A percentile compares a stretch with the other conserved stretches of the same genome.
phyloP scores from a whole-genome alignment of 2,797 vertebrate species.

The Aplochiton taeniatus region DNA sequence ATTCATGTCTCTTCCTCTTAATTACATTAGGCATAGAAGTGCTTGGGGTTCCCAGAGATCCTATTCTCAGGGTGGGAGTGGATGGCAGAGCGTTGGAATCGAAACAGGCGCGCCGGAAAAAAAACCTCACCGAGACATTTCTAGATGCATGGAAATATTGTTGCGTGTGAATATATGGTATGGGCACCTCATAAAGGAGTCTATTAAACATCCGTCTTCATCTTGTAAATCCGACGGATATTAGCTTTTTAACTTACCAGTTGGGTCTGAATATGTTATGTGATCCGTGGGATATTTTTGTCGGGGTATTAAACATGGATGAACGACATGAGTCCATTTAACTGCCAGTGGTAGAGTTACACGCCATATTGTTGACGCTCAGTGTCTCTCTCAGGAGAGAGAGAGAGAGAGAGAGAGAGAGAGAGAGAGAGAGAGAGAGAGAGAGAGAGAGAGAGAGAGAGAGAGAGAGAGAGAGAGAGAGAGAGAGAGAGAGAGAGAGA shows the following conservation, averaged over 20 bases:
- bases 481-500: constrained; percentile 1
- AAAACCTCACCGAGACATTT: too few species aligned
- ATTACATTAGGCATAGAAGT: constrained; percentile 11
- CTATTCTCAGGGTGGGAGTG: not conserved
- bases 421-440: not conserved
- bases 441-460: constrained; percentile 27
- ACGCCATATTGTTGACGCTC: constrained; percentile 25
- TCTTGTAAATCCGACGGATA: not conserved
- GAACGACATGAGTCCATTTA: constrained; percentile 14
- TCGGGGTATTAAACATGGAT: not conserved
- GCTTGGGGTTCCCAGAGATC: not conserved
- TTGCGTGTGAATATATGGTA: too few species aligned
- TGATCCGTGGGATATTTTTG: not conserved
- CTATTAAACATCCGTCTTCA: not conserved
- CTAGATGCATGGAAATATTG: too few species aligned
- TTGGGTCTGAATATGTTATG: not conserved
- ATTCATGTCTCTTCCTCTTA: constrained; percentile 22
- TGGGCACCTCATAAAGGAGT: not conserved
- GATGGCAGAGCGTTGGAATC: not conserved
- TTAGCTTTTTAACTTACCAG: not conserved
- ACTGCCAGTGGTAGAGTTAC: constrained; percentile 19
- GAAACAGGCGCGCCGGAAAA: too few species aligned
- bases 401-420: not conserved
- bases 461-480: constrained; percentile 21
- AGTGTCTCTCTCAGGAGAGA: too few species aligned